These are phyloP conservation scores for Eristalis intricaria DNA, from an alignment of 2,888 invertebrate species.

Conservation along the genomic window DNA sequence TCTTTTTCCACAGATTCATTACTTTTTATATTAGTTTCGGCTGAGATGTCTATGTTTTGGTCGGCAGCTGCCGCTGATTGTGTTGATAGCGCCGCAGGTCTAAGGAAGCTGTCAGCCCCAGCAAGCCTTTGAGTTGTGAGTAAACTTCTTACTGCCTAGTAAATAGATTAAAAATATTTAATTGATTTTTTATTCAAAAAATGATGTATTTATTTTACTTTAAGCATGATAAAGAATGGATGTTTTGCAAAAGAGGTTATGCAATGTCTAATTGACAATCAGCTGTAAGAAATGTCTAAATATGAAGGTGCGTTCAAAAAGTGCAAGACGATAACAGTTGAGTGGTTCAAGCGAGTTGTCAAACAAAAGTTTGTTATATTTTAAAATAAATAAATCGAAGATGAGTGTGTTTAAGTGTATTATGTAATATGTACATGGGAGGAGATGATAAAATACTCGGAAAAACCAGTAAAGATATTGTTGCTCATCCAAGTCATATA, in stretches of 20 bases:
- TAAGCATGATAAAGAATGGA: conserved; percentile 22
- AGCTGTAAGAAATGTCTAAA: conserved; percentile 5
- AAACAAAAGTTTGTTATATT: too few species aligned
- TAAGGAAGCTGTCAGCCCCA: neutral
- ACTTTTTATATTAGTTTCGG: neutral
- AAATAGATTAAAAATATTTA: neutral
- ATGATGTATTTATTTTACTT: conserved; percentile 15
- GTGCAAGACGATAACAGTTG: neutral
- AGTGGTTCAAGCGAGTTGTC: too few species aligned
- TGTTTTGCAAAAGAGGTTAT: conserved; percentile 35
- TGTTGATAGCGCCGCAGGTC: neutral
- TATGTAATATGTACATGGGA: too few species aligned
- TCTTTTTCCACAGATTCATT: conserved; percentile 81
- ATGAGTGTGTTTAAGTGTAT: too few species aligned
- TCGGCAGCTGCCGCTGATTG: neutral
- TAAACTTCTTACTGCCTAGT: conserved; percentile 31
- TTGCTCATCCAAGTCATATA: too few species aligned
- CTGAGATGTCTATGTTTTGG: neutral
- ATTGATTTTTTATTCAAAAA: neutral
- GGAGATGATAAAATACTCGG: too few species aligned
- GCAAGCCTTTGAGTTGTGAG: neutral
- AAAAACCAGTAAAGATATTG: too few species aligned
- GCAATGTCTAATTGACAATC: conserved; percentile 25
- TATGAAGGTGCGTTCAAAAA: neutral
- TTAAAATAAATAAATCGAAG: too few species aligned